phyloP scores from a whole-genome alignment of 2,113 vertebrate genomes.

The Scomber colias region DNA sequence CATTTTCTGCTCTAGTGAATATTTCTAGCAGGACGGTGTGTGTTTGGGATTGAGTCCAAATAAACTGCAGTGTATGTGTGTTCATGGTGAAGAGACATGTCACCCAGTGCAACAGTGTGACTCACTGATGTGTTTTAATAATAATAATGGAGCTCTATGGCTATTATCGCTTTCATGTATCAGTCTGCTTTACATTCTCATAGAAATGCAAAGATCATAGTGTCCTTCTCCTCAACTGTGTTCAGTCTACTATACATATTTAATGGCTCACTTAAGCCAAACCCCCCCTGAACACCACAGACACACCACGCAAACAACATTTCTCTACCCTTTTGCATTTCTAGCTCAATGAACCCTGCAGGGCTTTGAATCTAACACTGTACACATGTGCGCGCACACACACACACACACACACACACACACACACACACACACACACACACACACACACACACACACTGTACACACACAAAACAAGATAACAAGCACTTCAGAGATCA shows the following conservation, averaged over 20 bases:
- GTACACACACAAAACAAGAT: background rate
- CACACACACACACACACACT: background rate
- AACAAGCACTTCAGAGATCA: constrained; percentile 15
- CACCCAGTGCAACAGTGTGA: too few species aligned
- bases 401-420: background rate
- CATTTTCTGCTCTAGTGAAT: too few species aligned
- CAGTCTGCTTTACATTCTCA: background rate
- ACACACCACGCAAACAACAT: constrained; percentile 5
- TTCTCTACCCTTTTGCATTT: constrained; percentile 43
- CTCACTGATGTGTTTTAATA: too few species aligned
- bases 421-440: constrained; percentile 9
- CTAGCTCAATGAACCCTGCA: constrained; percentile 37
- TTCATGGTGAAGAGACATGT: too few species aligned
- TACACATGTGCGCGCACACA: background rate
- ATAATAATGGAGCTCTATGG: background rate
- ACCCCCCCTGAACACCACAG: constrained; percentile 2
- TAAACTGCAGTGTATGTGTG: too few species aligned
- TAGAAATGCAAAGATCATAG: background rate
- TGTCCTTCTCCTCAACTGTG: constrained; percentile 30
- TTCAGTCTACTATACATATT: constrained; percentile 48
- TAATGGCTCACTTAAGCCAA: constrained; percentile 48
- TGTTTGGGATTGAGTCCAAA: too few species aligned
- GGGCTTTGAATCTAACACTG: constrained; percentile 7
- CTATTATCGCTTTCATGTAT: background rate
- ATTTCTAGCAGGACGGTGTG: too few species aligned